Percentiles rank a stretch among this genome's conserved stretches.
Evolutionary conservation across 1,140 invertebrate genomes (phyloP).

Genomic region (Drosophila quadrilineata): DNA sequence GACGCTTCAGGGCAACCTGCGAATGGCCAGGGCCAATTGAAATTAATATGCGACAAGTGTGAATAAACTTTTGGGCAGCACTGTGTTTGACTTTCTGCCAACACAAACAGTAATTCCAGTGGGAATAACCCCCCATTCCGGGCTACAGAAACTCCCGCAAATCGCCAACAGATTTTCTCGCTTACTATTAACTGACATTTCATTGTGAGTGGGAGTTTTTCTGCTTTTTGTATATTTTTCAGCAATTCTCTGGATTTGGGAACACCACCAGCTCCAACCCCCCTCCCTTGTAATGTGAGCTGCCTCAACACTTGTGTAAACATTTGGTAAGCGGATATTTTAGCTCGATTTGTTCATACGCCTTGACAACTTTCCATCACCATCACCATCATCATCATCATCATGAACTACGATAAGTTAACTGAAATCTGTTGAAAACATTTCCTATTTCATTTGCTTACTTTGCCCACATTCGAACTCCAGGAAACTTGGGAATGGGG

Average conservation of each 20-base stretch:
- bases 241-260: not conserved
- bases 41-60: slow-evolving; percentile 81
- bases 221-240: too few relatives aligned
- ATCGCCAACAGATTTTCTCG: not conserved
- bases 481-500: not conserved
- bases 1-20: slow-evolving; percentile 97
- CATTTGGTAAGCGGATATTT: slow-evolving; percentile 74
- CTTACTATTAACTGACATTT: not conserved
- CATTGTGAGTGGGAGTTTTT: too few relatives aligned
- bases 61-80: slow-evolving; percentile 14
- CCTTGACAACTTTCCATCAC: slow-evolving; percentile 78
- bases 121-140: slow-evolving; percentile 26
- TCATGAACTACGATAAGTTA: slow-evolving; percentile 15
- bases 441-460: slow-evolving; percentile 61
- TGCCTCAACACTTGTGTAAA: slow-evolving; percentile 75
- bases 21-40: slow-evolving; percentile 63
- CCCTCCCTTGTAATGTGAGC: slow-evolving; percentile 54
- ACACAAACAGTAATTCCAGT: slow-evolving; percentile 49
- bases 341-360: slow-evolving; percentile 67
- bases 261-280: not conserved
- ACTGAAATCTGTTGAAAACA: slow-evolving; percentile 28
- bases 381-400: slow-evolving; percentile 44
- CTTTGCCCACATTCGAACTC: slow-evolving; percentile 1
- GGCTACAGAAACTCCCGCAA: not conserved
- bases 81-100: slow-evolving; percentile 58